Evolutionary conservation across 1,140 invertebrate genomes (phyloP).

Genomic region (Conopomorpha cramerella): DNA sequence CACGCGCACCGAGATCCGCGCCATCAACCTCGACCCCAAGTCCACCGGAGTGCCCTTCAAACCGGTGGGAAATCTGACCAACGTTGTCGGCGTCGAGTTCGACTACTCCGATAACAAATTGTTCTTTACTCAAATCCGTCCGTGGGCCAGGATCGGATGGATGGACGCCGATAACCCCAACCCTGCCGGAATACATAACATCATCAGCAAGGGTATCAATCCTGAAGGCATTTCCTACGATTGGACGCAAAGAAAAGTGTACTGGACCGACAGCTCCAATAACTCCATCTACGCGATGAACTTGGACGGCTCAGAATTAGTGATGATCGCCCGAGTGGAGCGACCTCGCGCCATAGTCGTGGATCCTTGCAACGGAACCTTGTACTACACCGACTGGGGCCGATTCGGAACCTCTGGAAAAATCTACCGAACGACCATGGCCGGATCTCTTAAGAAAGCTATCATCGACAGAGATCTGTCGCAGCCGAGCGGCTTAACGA

Average conservation of each 20-base stretch:
- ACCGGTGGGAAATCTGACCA: slow-evolving; percentile 87
- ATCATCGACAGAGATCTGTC: slow-evolving; percentile 91
- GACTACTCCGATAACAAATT: slow-evolving; percentile 87
- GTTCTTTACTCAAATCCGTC: slow-evolving; percentile 90
- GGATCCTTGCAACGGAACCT: slow-evolving; percentile 92
- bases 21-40: slow-evolving; percentile 81
- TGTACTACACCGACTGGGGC: slow-evolving; percentile 95
- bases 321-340: slow-evolving; percentile 93
- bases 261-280: slow-evolving; percentile 96
- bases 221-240: slow-evolving; percentile 96
- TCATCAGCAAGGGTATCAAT: slow-evolving; percentile 83
- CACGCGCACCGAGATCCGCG: slow-evolving; percentile 88
- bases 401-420: slow-evolving; percentile 90
- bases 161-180: slow-evolving; percentile 72
- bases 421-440: slow-evolving; percentile 96
- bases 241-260: slow-evolving; percentile 96
- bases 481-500: slow-evolving; percentile 93
- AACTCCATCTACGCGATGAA: slow-evolving; percentile 96
- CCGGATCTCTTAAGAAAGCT: slow-evolving; percentile 87
- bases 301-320: slow-evolving; percentile 82
- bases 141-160: slow-evolving; percentile 86
- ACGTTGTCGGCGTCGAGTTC: slow-evolving; percentile 96
- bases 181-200: slow-evolving; percentile 67
- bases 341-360: slow-evolving; percentile 93
- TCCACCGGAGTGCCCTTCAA: slow-evolving; percentile 83